Conservation (phyloP, 2,113 vertebrate genomes). For the Danionella cerebrum region DNA sequence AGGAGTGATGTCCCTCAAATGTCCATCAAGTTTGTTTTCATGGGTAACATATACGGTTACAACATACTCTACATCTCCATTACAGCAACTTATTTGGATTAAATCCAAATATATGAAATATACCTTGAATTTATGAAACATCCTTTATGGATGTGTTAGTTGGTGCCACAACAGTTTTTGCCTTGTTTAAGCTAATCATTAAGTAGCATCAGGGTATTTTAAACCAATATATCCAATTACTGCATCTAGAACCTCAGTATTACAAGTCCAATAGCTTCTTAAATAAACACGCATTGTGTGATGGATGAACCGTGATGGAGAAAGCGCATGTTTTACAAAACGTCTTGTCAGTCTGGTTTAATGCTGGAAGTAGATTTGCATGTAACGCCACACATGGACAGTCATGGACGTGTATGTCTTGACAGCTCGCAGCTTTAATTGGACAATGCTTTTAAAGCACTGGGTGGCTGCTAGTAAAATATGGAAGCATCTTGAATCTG, state of each 20-base stretch:
- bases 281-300: conserved; percentile 18
- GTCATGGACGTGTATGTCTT: conserved; percentile 7
- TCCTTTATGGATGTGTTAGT: too few species aligned
- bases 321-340: conserved; percentile 60
- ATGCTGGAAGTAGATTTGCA: conserved; percentile 40
- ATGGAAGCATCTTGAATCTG: conserved; percentile 26
- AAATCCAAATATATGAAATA: too few species aligned
- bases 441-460: conserved; percentile 21
- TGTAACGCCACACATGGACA: conserved; percentile 30
- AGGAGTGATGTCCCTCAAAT: too few species aligned
- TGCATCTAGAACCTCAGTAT: neutral
- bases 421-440: conserved; percentile 38
- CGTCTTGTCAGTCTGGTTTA: conserved; percentile 41
- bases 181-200: too few species aligned
- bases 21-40: too few species aligned
- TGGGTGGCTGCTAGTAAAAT: conserved; percentile 28
- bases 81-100: too few species aligned
- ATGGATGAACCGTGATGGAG: conserved; percentile 51
- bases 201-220: neutral
- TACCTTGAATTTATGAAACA: too few species aligned
- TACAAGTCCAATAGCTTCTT: neutral
- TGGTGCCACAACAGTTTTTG: too few species aligned
- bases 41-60: too few species aligned
- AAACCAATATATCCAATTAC: too few species aligned
- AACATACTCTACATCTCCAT: too few species aligned